Evolutionary conservation across 1,140 invertebrate species (phyloP), one percentile per base, ranked within the genome.

Genomic region (Elysia chlorotica): DNA sequence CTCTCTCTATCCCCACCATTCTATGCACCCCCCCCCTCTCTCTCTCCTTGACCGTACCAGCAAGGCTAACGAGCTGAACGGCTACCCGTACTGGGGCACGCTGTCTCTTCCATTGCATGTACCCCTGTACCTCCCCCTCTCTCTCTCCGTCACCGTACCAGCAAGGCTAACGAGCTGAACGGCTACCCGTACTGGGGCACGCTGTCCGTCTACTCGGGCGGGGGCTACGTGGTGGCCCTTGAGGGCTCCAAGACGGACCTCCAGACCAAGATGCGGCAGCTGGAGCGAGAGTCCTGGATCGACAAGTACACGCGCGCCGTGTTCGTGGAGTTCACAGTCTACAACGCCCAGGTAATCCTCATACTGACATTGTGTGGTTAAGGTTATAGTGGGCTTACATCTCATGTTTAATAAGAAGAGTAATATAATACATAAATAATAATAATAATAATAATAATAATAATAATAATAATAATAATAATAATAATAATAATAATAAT

Each of bases 281-380:
- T 91, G 28, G 71, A 89, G 68, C 71, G 76, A 1, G 78, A 88
- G 65, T 74, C 83, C 31, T 91, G 91, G 91, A 88, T 91, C 23
- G 90, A 91, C 74, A 76, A 82, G 65, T 81, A 87, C 59, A 91
- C 91, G 0, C 76, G 90, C 73, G 90, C 90, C 5, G 84, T 91
- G 17, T 89, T 91, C 73, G 82, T 90, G 4, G 90, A 91, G 75
- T 90, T 91, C 76, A 89, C 90, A 3, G 84, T 88, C 17, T 91
- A 90, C 79, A 91, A 91, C 79, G 87, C 90, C 1, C 87, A 90
- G 71, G 74, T 76, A 59, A 2, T n/a, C n/a, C n/a, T n/a, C n/a
- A n/a, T n/a, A n/a, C n/a, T n/a, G n/a, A n/a, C n/a, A n/a, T n/a
- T n/a, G n/a, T n/a, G n/a, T n/a, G n/a, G n/a, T n/a, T n/a, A n/a